phyloP scores from a whole-genome alignment of 2,888 invertebrate genomes.

The Stenoptilia bipunctidactyla region DNA sequence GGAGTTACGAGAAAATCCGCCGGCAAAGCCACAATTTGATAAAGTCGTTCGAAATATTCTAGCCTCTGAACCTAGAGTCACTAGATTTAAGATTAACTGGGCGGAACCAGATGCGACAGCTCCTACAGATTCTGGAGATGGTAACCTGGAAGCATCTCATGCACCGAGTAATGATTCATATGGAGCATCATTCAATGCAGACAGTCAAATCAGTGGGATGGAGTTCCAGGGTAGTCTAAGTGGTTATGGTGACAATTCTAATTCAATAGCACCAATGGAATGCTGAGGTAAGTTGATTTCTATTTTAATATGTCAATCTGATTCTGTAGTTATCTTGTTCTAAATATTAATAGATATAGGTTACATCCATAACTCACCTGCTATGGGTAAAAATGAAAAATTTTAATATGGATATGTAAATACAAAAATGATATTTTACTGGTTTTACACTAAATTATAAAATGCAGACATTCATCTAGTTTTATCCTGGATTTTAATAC shows the following conservation, averaged over 20 bases:
- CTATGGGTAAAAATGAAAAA: too few species aligned
- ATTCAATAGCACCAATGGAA: conserved; percentile 75
- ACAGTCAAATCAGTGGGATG: conserved; percentile 54
- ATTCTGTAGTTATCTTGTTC: neutral
- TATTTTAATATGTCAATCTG: conserved; percentile 3
- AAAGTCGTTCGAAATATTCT: conserved; percentile 89
- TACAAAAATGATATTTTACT: too few species aligned
- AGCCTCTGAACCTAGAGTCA: conserved; percentile 93
- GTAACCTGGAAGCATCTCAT: conserved; percentile 40
- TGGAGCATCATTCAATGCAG: conserved; percentile 50
- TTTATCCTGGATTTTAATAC: too few species aligned
- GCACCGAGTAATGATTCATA: conserved; percentile 56
- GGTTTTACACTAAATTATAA: too few species aligned
- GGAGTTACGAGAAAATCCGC: conserved; percentile 94
- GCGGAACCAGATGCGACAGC: conserved; percentile 76
- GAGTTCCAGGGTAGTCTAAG: conserved; percentile 55
- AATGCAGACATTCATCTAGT: too few species aligned
- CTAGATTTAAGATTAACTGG: conserved; percentile 97
- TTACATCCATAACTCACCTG: too few species aligned
- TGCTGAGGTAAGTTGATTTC: conserved; percentile 60
- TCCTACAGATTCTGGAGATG: conserved; percentile 41
- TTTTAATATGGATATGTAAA: too few species aligned
- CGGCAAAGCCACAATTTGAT: conserved; percentile 91
- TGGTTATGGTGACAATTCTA: conserved; percentile 73
- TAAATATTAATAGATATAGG: neutral